These are phyloP conservation scores for Zophobas morio DNA, from an alignment of 1,140 invertebrate genomes.

Conservation along the genomic window DNA sequence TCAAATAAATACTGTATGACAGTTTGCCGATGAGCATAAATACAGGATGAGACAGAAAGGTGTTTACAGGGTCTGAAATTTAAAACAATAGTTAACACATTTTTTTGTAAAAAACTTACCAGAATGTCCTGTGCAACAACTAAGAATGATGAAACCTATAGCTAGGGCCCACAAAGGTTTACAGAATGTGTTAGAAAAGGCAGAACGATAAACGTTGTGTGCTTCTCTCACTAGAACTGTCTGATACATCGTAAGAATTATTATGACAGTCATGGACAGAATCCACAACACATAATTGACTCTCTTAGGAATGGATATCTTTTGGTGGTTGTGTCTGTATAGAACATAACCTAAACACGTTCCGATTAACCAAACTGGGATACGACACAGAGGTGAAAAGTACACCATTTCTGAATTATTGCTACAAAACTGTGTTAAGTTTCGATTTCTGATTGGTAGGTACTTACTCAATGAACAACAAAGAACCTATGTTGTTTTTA, in stretches of 20 bases:
- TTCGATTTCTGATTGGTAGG: background rate
- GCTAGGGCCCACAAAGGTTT: conserved; percentile 3
- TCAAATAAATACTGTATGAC: conserved; percentile 24
- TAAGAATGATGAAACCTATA: conserved; percentile 25
- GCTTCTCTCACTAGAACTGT: background rate
- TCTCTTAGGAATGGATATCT: background rate
- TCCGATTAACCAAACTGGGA: background rate
- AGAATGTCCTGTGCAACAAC: conserved; percentile 9
- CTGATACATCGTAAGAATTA: conserved; percentile 4
- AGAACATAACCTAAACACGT: background rate
- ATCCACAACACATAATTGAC: background rate
- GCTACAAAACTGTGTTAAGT: background rate
- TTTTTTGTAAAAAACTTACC: conserved; percentile 7
- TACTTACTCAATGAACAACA: background rate
- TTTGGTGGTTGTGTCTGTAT: background rate
- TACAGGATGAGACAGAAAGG: conserved; percentile 10
- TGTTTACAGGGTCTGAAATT: conserved; percentile 3
- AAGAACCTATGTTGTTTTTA: background rate
- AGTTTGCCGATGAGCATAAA: conserved; percentile 9
- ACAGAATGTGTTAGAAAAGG: conserved; percentile 3
- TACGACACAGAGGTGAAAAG: background rate
- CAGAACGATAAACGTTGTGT: conserved; percentile 1
- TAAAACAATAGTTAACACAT: background rate
- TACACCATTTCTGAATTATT: background rate
- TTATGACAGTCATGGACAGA: background rate